Evolutionary conservation across 1,140 invertebrate species (phyloP), one percentile per base, ranked within the genome.

Genomic region (Pogonognathellus flavescens): DNA sequence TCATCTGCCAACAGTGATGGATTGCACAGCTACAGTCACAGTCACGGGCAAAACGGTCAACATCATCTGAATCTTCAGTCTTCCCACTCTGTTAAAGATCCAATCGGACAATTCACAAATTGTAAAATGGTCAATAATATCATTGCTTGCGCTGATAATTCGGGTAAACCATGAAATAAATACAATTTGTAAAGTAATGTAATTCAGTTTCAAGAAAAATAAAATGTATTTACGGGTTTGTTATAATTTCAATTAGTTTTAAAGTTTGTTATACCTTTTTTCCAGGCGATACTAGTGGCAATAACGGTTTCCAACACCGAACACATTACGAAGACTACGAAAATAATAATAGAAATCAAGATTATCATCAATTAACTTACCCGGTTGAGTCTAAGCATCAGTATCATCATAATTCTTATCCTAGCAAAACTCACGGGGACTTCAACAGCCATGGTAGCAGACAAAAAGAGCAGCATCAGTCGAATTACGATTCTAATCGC

Each of bases 61-160:
- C n/a, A 60, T 18, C 18, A 18, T 9, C 57, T 25, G 18, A 62
- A 25, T 25, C 22, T 31, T 20, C 20, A 25, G 5, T 25, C 22
- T 66, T 66, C 22, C 11, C 62, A 66, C 3, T 25, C 62, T 13
- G 31, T 20, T 52, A 82, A 80, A 16, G 86, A 87, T 72, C 86
- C 85, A 1, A 31, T 86, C n/a, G 87, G 87, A n/a, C 25, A 85
- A 20, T 88, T 86, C 66, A 49, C 20, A 4, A 86, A 85, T 53
- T 88, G 87, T 49, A 80, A 55, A 49, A 72, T 60, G 0, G 83
- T 88, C n/a, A 86, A 87, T 49, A 70, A 70, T 11, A 59, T 88
- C 49, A 55, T 88, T 14, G 87, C 85, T 13, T 88, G 87, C 66
- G 86, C 87, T 9, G 87, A 88, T 80, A 84, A 83, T n/a, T 76